Evolutionary conservation across 2,113 vertebrate genomes (phyloP).

Genomic region (Grammomys surdaster): DNA sequence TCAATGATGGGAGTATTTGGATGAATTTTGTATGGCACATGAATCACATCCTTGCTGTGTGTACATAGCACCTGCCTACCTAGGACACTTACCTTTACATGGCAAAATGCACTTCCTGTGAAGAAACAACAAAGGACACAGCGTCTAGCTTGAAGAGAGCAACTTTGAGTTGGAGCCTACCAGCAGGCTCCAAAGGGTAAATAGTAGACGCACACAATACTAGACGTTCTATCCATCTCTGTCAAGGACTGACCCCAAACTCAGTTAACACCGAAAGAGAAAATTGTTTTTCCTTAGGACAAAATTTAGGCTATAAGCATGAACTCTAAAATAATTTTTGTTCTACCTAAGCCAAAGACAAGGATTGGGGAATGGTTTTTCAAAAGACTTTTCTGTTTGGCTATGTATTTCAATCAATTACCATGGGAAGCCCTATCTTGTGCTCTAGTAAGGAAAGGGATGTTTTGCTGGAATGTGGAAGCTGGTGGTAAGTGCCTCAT

Average conservation of each 20-base stretch:
- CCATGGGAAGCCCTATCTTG: not conserved
- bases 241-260: not conserved
- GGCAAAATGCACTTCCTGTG: not conserved
- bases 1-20: not conserved
- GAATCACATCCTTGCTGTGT: not conserved
- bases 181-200: not conserved
- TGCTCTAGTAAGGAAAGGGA: not conserved
- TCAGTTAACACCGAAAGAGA: not conserved
- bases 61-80: not conserved
- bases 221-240: not conserved
- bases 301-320: not conserved
- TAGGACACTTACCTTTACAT: not conserved
- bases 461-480: not conserved
- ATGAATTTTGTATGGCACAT: not conserved
- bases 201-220: not conserved
- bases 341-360: not conserved
- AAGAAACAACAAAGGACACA: not conserved
- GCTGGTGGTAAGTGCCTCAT: not conserved
- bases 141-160: not conserved
- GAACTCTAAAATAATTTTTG: not conserved
- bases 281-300: slow-evolving; percentile 2
- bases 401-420: not conserved
- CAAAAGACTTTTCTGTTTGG: not conserved
- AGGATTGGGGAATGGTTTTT: not conserved
- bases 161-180: not conserved